Evolutionary conservation across 2,797 vertebrate genomes (phyloP).

Genomic region (Crocodylus rhombifer): DNA sequence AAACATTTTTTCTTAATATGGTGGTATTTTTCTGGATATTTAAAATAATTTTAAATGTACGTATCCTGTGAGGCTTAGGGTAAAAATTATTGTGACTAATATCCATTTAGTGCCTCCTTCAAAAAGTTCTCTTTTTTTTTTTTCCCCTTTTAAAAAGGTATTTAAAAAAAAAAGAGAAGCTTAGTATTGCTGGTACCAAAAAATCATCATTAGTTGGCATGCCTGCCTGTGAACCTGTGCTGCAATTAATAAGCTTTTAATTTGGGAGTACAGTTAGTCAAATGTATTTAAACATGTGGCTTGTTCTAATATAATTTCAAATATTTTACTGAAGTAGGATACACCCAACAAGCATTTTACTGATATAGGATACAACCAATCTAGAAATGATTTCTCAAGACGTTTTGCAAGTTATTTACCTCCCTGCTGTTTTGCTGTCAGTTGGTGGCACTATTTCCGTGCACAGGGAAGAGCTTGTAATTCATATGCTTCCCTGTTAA

Average conservation of each 20-base stretch:
- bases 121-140: not conserved
- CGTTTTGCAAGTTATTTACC: conserved; percentile 11
- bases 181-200: not conserved
- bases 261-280: not conserved
- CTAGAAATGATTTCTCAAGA: not conserved
- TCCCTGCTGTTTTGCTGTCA: not conserved
- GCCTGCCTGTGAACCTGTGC: fast-evolving
- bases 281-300: not conserved
- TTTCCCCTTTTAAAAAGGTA: too few species aligned
- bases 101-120: fast-evolving
- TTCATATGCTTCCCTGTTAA: not conserved
- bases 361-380: not conserved
- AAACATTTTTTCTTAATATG: not conserved
- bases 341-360: not conserved
- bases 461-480: fast-evolving
- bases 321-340: not conserved
- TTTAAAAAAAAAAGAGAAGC: not conserved
- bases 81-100: not conserved
- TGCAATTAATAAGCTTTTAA: fast-evolving
- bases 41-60: fast-evolving
- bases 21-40: not conserved
- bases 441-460: not conserved
- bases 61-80: not conserved
- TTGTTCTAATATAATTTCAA: not conserved
- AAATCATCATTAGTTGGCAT: not conserved